Evolutionary conservation across 2,888 invertebrate species (phyloP).

Genomic region (Craniophora ligustri): DNA sequence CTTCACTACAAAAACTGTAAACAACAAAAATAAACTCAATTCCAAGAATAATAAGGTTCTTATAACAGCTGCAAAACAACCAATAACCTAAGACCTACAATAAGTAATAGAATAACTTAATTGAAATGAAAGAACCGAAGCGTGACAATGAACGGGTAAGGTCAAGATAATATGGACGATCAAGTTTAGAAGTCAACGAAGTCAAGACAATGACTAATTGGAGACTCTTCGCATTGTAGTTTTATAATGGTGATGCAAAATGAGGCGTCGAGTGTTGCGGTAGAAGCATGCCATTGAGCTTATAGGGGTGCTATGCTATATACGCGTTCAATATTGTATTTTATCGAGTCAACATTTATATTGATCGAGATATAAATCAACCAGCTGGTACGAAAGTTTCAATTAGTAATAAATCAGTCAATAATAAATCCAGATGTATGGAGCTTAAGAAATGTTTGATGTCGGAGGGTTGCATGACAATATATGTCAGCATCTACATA

Average conservation of each 20-base stretch:
- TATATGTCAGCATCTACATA: constrained; percentile 21
- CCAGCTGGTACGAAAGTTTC: constrained; percentile 9
- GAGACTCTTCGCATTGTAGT: constrained; percentile 55
- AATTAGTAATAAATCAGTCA: constrained; percentile 20
- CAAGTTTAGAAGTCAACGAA: constrained; percentile 59
- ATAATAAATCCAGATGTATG: neutral
- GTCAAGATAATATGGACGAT: constrained; percentile 58
- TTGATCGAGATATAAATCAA: constrained; percentile 4
- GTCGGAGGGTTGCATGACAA: constrained; percentile 31
- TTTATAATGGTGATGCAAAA: constrained; percentile 50
- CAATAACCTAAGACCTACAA: constrained; percentile 50
- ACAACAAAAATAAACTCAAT: constrained; percentile 56
- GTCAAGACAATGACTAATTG: constrained; percentile 68
- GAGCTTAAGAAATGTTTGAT: constrained; percentile 35
- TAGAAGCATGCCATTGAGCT: constrained; percentile 47
- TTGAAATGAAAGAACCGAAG: constrained; percentile 46
- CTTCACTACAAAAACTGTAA: constrained; percentile 43
- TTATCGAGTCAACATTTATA: too few relatives aligned
- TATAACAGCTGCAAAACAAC: constrained; percentile 40
- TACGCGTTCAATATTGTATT: too few relatives aligned
- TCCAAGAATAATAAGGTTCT: constrained; percentile 52
- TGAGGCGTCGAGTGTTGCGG: constrained; percentile 30
- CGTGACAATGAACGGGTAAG: constrained; percentile 55
- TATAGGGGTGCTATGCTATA: constrained; percentile 22
- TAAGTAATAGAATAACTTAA: constrained; percentile 53